Conservation (phyloP, 2,797 vertebrate species). For the Anabacerthia variegaticeps region DNA sequence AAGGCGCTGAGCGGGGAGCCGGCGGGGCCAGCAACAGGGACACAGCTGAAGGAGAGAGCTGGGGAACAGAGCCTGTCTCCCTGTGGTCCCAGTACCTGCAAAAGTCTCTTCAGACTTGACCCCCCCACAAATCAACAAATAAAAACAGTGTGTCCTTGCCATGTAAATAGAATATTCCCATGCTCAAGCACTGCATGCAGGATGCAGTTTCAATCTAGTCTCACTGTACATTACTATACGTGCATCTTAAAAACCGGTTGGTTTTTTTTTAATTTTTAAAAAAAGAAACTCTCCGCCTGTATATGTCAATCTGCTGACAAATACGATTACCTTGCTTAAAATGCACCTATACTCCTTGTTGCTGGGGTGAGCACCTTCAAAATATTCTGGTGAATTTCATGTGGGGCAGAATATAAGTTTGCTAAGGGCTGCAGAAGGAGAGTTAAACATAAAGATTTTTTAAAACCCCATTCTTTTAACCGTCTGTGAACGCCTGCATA, state of each 20-base stretch:
- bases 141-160: accelerated
- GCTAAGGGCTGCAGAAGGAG: neutral
- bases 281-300: neutral
- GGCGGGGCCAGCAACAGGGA: accelerated
- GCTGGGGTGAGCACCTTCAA: neutral
- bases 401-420: neutral
- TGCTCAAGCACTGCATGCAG: neutral
- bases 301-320: neutral
- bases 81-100: accelerated
- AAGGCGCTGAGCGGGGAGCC: neutral
- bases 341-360: neutral
- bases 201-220: neutral
- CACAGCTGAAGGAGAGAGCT: neutral
- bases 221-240: neutral
- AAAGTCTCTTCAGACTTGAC: accelerated
- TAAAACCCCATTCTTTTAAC: neutral
- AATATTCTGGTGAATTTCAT: neutral
- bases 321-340: neutral
- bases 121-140: neutral
- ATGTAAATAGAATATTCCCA: neutral
- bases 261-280: neutral
- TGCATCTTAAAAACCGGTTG: neutral
- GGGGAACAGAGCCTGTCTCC: accelerated
- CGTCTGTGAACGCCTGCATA: neutral
- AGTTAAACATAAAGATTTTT: neutral